phyloP scores from a whole-genome alignment of 2,888 invertebrate species.

The Mycogona germanica region DNA sequence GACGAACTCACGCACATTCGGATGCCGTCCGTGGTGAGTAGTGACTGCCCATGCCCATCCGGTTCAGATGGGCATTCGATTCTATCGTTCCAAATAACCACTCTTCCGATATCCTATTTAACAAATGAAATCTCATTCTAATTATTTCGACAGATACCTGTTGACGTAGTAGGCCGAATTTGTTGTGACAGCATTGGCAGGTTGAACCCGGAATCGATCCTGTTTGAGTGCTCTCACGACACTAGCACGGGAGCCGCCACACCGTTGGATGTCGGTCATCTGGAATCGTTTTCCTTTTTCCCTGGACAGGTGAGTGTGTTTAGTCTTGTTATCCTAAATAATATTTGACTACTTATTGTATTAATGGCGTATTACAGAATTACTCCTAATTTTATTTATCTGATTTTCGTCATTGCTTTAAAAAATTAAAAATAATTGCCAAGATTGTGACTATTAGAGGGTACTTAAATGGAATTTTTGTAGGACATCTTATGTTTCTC shows the following conservation, averaged over 20 bases:
- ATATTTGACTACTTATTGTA: neutral
- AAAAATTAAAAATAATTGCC: no score
- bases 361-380: conserved; percentile 1
- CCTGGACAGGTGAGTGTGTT: conserved; percentile 49
- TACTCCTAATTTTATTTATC: no score
- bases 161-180: conserved; percentile 54
- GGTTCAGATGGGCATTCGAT: neutral
- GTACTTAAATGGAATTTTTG: no score
- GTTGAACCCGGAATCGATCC: conserved; percentile 53
- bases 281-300: conserved; percentile 53
- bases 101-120: neutral
- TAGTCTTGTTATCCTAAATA: neutral
- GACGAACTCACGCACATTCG: conserved; percentile 32
- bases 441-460: no score
- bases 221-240: conserved; percentile 51
- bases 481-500: no score
- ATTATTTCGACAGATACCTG: conserved; percentile 32
- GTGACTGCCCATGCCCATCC: neutral
- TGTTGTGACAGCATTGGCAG: conserved; percentile 58
- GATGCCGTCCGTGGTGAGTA: conserved; percentile 28
- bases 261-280: conserved; percentile 40
- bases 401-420: no score
- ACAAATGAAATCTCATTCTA: neutral
- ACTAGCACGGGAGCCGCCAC: conserved; percentile 32
- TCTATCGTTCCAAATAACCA: neutral